Conservation (phyloP, 2,888 invertebrate genomes). For the Pammene aurita region DNA sequence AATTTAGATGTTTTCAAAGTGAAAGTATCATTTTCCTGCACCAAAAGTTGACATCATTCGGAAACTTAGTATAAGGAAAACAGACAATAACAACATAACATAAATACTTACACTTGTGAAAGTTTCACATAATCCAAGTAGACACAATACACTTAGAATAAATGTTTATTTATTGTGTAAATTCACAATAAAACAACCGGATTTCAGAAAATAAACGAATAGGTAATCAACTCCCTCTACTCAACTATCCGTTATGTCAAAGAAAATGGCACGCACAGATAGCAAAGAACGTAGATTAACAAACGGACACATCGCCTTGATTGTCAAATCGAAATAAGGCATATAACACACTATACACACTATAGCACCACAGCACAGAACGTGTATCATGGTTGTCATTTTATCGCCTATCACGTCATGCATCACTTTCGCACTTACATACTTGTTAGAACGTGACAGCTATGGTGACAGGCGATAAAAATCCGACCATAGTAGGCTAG, state of each 20-base stretch:
- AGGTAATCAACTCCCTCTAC: slow-evolving; percentile 27
- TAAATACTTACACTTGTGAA: slow-evolving; percentile 30
- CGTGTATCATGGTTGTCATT: too few species aligned
- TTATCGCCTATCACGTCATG: too few species aligned
- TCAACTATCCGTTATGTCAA: slow-evolving; percentile 40
- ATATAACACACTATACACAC: neutral
- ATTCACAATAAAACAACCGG: slow-evolving; percentile 35
- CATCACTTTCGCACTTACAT: too few species aligned
- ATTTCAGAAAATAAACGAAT: slow-evolving; percentile 36
- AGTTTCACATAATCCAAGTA: slow-evolving; percentile 34
- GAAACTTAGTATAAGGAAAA: slow-evolving; percentile 48
- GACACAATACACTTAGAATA: slow-evolving; percentile 2
- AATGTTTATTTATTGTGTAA: slow-evolving; percentile 7
- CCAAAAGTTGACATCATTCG: slow-evolving; percentile 66
- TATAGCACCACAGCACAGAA: too few species aligned
- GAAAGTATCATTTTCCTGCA: slow-evolving; percentile 42
- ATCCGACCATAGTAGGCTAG: too few species aligned
- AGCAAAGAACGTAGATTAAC: neutral
- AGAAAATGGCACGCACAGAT: slow-evolving; percentile 31
- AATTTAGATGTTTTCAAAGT: slow-evolving; percentile 44
- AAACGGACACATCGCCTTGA: neutral
- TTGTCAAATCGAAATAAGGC: neutral
- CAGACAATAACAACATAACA: slow-evolving; percentile 14
- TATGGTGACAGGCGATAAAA: too few species aligned
- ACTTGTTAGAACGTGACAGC: too few species aligned